Evolutionary conservation across 2,113 vertebrate species (phyloP).

Genomic region (Setophaga petechia): DNA sequence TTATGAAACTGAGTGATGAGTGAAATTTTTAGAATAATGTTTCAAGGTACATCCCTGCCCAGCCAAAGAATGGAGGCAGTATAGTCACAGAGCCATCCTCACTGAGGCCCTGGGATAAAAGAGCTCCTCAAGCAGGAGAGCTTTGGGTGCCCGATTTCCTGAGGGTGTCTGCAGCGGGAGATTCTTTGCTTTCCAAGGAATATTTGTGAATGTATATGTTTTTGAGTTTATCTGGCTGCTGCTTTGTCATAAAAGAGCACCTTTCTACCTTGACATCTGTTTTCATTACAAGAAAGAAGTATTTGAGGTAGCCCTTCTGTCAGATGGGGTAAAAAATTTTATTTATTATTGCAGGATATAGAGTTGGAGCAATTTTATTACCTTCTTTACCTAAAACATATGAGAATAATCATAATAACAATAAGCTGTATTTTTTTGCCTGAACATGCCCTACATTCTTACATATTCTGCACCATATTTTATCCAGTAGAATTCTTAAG

Average conservation of each 20-base stretch:
- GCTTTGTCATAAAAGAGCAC: not conserved
- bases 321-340: not conserved
- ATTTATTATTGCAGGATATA: not conserved
- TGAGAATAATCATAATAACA: not conserved
- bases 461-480: not conserved
- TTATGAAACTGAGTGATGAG: not conserved
- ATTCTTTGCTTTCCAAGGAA: not conserved
- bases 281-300: not conserved
- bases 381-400: not conserved
- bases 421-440: not conserved
- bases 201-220: fast-evolving
- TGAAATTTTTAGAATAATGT: not conserved
- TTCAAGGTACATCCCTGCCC: not conserved
- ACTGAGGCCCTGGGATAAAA: not conserved
- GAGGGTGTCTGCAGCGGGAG: not conserved
- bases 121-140: not conserved
- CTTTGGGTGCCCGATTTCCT: not conserved
- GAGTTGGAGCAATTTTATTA: not conserved
- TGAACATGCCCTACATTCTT: not conserved
- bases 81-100: not conserved
- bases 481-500: not conserved
- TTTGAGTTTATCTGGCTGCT: not conserved
- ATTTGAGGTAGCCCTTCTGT: not conserved
- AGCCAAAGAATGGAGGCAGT: not conserved
- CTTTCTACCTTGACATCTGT: not conserved